phyloP scores from a whole-genome alignment of 2,113 vertebrate species.

The Ia io region DNA sequence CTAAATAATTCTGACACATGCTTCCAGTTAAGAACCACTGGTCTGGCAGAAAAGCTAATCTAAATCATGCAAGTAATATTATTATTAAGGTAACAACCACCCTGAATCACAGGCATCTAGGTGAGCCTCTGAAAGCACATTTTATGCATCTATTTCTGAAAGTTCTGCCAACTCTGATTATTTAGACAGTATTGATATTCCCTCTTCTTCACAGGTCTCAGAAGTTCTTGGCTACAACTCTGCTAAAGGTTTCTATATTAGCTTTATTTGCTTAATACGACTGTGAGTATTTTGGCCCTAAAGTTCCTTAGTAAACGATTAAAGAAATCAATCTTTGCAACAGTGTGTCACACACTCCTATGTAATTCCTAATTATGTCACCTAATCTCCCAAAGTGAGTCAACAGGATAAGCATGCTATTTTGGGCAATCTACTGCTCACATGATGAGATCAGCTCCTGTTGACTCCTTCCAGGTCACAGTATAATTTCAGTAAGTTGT shows the following conservation, averaged over 20 bases:
- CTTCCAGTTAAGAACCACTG: background rate
- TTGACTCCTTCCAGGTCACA: conserved; percentile 38
- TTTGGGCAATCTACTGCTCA: background rate
- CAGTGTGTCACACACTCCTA: background rate
- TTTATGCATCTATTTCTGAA: background rate
- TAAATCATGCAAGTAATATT: background rate
- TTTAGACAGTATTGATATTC: background rate
- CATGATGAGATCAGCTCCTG: background rate
- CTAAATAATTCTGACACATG: background rate
- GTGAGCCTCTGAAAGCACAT: background rate
- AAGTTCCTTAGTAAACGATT: conserved; percentile 59
- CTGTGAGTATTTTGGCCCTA: conserved; percentile 61
- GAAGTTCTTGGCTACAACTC: conserved; percentile 56
- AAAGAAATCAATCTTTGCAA: conserved; percentile 51
- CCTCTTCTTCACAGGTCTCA: background rate
- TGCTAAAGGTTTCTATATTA: conserved; percentile 65
- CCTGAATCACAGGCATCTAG: background rate
- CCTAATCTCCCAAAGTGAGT: background rate
- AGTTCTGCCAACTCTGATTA: background rate
- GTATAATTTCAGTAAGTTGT: conserved; percentile 38
- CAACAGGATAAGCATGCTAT: background rate
- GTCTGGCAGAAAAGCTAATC: background rate
- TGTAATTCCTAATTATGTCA: background rate
- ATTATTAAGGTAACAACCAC: background rate
- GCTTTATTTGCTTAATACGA: conserved; percentile 64